Base-by-base conservation (phyloP, 2,113 vertebrate genomes). In the Calcarius ornatus region DNA sequence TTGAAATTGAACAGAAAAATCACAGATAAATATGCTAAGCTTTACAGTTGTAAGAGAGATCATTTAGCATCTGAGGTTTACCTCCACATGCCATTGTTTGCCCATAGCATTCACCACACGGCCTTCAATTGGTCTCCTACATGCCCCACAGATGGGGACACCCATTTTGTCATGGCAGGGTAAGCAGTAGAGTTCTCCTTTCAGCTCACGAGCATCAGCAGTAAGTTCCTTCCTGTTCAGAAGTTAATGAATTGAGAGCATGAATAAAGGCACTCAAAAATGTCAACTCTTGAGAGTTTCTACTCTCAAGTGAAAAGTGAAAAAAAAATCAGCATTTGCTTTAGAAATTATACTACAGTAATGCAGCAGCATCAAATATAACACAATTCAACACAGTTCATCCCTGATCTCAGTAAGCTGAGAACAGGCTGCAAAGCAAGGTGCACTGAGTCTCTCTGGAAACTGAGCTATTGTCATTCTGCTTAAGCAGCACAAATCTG, bases 101-200 rank as follows among this genome's bases (percentile, higher is more conserved):
- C 99, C 99, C 99, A 99, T 99, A 65, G 99, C 99, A 33, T 99
- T 99, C 54, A 99, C 99, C 94, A 99, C 99, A 1, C 99, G 99
- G 37, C 99, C 99, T 96, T 99, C 99, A 27, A 99, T 99, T 69
- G 99, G 99, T 94, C 99, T 98, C 82, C 99, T 98, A 79, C 99
- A 99, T 27, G 99, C 99, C 1, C 99, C 99, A 38, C 99, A 99
- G 97, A 99, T 99, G 15, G 99, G 99, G 23, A 99, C 99, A 0
- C 99, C 99, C 99, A 99, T 99, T 97, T 99, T 99, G 95, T 99
- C 99, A 21, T 99, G 99, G 96, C 99, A 99, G 3, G 99, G 99
- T 86, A 99, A 97, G 95, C 99, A 99, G 92, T 99, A 99, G 25
- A 99, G 98, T 82, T 99, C 99, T 25, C 99, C 99, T 94, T 99